Conservation (phyloP, 2,888 invertebrate species). For the Epirrhoe tristata region DNA sequence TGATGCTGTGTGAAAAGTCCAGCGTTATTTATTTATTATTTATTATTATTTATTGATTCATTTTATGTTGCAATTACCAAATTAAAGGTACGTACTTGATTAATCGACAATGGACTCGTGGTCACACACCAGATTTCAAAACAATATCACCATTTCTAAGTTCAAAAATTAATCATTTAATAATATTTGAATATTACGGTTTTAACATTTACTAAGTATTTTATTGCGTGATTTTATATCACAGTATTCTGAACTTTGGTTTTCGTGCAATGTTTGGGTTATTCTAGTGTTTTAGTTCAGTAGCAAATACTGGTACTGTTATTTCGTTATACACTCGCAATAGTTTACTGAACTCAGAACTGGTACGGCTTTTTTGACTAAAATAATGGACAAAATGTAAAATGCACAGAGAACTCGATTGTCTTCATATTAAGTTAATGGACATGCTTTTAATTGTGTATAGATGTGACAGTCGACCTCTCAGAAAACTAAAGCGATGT, state of each 20-base stretch:
- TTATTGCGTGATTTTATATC: constrained; percentile 10
- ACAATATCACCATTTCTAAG: no score
- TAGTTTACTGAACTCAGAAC: not conserved
- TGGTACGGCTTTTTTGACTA: not conserved
- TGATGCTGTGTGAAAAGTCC: no score
- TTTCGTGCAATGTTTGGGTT: not conserved
- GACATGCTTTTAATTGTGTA: not conserved
- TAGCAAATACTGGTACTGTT: not conserved
- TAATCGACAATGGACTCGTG: no score
- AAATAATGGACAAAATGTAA: not conserved
- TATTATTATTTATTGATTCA: no score
- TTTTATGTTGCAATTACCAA: no score
- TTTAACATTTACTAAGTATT: not conserved
- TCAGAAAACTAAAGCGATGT: not conserved
- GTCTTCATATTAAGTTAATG: not conserved
- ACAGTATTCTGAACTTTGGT: constrained; percentile 1
- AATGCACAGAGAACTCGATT: not conserved
- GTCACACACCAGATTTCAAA: no score
- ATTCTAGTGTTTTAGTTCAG: not conserved
- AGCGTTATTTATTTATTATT: no score
- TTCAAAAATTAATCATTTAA: not conserved
- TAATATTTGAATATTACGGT: not conserved
- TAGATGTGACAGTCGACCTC: not conserved
- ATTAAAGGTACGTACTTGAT: no score
- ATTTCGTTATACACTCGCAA: not conserved